Conservation (phyloP, 2,888 invertebrate species). For the Epinotia bilunana region DNA sequence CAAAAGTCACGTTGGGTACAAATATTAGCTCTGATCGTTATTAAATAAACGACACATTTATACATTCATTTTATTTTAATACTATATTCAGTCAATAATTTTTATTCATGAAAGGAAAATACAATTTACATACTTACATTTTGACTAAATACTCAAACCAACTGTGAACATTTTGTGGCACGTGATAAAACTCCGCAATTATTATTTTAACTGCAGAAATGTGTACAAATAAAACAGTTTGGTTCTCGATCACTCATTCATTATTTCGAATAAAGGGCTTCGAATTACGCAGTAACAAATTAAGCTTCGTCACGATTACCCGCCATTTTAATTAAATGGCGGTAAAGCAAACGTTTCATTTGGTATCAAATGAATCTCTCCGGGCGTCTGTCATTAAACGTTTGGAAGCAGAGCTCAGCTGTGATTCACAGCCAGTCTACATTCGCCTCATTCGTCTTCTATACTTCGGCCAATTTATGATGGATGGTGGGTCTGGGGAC, state of each 20-base stretch:
- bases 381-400: slow-evolving; percentile 15
- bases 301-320: slow-evolving; percentile 6
- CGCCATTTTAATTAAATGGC: slow-evolving; percentile 21
- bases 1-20: no score
- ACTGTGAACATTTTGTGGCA: slow-evolving; percentile 15
- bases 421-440: no score
- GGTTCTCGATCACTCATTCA: slow-evolving; percentile 6
- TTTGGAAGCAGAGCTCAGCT: not conserved
- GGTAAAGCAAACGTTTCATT: slow-evolving; percentile 28
- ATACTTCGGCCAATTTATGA: no score
- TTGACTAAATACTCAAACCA: slow-evolving; percentile 14
- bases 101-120: slow-evolving; percentile 11
- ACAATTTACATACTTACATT: not conserved
- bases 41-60: no score
- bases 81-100: not conserved
- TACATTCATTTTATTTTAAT: no score
- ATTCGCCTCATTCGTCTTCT: no score
- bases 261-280: slow-evolving; percentile 18
- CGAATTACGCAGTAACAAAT: slow-evolving; percentile 19
- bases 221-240: not conserved
- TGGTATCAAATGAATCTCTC: slow-evolving; percentile 16
- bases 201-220: not conserved
- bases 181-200: slow-evolving; percentile 26
- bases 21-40: no score
- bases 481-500: no score